phyloP scores from a whole-genome alignment of 2,888 invertebrate species.

The Parnassius smintheus region DNA sequence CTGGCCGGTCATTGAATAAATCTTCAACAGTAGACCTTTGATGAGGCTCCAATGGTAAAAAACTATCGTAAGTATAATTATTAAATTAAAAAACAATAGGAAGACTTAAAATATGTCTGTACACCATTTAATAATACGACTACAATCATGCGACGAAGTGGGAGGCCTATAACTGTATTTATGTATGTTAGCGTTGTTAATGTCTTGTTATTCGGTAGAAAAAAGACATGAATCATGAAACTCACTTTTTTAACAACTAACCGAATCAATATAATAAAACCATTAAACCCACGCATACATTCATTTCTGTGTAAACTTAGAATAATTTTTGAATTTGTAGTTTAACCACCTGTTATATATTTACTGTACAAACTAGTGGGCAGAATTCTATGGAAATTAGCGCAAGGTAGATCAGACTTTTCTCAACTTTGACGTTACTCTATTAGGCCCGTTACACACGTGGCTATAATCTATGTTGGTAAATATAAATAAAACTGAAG shows the following conservation, averaged over 20 bases:
- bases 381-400: no score
- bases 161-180: conserved; percentile 43
- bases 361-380: not conserved
- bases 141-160: conserved; percentile 64
- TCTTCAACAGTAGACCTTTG: no score
- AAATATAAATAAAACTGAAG: no score
- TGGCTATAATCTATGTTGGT: no score
- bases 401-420: no score
- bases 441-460: no score
- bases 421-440: no score
- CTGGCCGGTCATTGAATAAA: no score
- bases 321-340: not conserved
- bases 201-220: conserved; percentile 30
- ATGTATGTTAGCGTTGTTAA: conserved; percentile 32
- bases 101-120: conserved; percentile 18
- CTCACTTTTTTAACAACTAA: conserved; percentile 18
- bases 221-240: conserved; percentile 16
- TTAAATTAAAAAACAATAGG: not conserved
- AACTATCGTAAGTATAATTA: no score
- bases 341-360: not conserved
- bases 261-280: conserved; percentile 18
- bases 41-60: no score
- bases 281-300: conserved; percentile 12
- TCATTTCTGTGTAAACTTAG: conserved; percentile 3
- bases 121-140: conserved; percentile 15